Conservation (phyloP, 2,113 vertebrate species). For the Amblyornis subalaris region DNA sequence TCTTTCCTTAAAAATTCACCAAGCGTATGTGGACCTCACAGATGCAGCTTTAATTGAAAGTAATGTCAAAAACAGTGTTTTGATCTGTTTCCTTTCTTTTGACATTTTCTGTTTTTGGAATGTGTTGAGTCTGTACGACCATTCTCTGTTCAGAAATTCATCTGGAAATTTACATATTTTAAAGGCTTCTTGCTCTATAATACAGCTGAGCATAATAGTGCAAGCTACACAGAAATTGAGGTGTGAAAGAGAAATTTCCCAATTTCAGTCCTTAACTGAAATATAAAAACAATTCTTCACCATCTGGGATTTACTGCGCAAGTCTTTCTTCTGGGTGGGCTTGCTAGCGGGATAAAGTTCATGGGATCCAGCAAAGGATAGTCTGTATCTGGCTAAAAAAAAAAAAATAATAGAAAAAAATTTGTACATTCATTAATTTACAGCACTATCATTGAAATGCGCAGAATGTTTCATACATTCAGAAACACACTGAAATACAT, state of each 20-base stretch:
- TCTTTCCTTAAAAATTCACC: constrained; percentile 61
- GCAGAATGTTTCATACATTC: background rate
- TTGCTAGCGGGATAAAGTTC: constrained; percentile 39
- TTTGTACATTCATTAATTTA: background rate
- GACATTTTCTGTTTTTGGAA: constrained; percentile 51
- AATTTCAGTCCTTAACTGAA: constrained; percentile 43
- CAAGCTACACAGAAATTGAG: constrained; percentile 54
- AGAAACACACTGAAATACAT: background rate
- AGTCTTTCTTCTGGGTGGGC: constrained; percentile 4
- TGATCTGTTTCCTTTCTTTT: constrained; percentile 62
- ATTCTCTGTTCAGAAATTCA: constrained; percentile 45
- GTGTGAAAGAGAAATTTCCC: constrained; percentile 49
- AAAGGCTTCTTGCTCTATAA: constrained; percentile 38
- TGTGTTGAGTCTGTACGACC: constrained; percentile 51
- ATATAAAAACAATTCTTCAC: constrained; percentile 48
- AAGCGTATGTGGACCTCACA: constrained; percentile 61
- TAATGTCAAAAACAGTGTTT: constrained; percentile 61
- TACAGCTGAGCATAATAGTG: constrained; percentile 41
- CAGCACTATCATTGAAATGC: background rate
- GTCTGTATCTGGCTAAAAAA: background rate
- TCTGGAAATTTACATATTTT: constrained; percentile 56
- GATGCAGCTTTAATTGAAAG: constrained; percentile 69
- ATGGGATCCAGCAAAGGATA: background rate
- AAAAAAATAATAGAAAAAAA: background rate
- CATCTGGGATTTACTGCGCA: constrained; percentile 23